phyloP scores from a whole-genome alignment of 2,888 invertebrate species.

The Ophion obscuratus region DNA sequence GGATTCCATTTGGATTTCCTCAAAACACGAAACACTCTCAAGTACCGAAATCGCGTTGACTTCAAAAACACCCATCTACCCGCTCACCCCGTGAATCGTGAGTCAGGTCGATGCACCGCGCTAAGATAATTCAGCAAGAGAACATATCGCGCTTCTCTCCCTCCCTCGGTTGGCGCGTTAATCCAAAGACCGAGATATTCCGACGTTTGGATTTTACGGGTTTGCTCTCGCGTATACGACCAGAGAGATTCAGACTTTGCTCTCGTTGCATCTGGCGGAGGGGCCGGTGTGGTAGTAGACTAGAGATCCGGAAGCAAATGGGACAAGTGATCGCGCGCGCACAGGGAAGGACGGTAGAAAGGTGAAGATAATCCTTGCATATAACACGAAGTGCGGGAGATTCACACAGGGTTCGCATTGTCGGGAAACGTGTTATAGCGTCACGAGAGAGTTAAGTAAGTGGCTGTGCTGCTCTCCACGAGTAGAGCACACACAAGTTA shows the following conservation, averaged over 20 bases:
- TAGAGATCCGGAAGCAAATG: slow-evolving; percentile 52
- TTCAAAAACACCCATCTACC: not conserved
- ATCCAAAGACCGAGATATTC: slow-evolving; percentile 20
- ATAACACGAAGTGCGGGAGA: slow-evolving; percentile 36
- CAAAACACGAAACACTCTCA: not conserved
- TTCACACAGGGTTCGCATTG: slow-evolving; percentile 53
- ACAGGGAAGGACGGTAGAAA: slow-evolving; percentile 19
- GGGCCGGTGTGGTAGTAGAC: not conserved
- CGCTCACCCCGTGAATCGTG: not conserved
- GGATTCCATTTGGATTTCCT: too few species aligned
- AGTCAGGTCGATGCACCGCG: slow-evolving; percentile 22
- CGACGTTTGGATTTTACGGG: slow-evolving; percentile 49
- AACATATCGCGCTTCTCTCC: not conserved
- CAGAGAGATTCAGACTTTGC: slow-evolving; percentile 41
- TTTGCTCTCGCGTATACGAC: slow-evolving; percentile 16
- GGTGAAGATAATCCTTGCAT: slow-evolving; percentile 60
- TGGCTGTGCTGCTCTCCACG: slow-evolving; percentile 40
- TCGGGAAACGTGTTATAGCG: slow-evolving; percentile 63
- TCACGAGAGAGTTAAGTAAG: slow-evolving; percentile 60
- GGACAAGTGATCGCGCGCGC: slow-evolving; percentile 51
- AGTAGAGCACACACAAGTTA: slow-evolving; percentile 3
- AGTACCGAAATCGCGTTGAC: not conserved
- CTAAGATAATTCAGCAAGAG: slow-evolving; percentile 37
- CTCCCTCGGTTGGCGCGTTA: slow-evolving; percentile 10
- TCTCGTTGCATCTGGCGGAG: not conserved